A percentile compares a stretch with the other conserved stretches of the same genome.
Conservation (phyloP, 2,797 vertebrate genomes). For the Anguilla megastoma region DNA sequence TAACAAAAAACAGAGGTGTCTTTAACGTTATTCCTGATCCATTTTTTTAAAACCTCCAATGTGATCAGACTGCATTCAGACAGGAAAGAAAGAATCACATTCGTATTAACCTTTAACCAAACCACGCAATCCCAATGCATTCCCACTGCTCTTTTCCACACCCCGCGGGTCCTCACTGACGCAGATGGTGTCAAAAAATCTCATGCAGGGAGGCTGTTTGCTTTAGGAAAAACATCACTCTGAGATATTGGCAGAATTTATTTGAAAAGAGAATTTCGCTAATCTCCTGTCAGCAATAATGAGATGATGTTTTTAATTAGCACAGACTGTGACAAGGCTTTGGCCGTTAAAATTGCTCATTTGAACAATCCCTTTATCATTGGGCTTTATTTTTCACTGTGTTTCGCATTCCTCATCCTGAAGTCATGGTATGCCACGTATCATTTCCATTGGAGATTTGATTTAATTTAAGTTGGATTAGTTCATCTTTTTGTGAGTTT, state of each 20-base stretch:
- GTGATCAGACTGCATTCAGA: background rate
- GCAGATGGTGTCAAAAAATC: background rate
- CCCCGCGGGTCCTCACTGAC: background rate
- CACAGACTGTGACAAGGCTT: background rate
- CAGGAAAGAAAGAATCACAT: background rate
- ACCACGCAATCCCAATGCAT: background rate
- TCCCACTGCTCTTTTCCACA: background rate
- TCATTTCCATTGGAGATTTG: background rate
- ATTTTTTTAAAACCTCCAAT: background rate
- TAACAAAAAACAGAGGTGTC: background rate
- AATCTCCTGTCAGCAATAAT: background rate
- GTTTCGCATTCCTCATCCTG: background rate
- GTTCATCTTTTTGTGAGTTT: background rate
- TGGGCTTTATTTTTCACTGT: background rate
- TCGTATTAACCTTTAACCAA: background rate
- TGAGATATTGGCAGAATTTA: background rate
- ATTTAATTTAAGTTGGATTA: background rate
- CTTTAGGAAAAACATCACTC: background rate
- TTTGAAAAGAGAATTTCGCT: background rate
- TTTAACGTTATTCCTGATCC: background rate
- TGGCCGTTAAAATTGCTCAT: background rate
- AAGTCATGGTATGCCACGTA: background rate
- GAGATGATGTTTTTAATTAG: background rate
- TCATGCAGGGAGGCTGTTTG: background rate
- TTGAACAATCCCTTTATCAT: background rate